A percentile compares a stretch with the other conserved stretches of the same genome.
phyloP scores from a whole-genome alignment of 2,113 vertebrate species.

The Stegostoma tigrinum region DNA sequence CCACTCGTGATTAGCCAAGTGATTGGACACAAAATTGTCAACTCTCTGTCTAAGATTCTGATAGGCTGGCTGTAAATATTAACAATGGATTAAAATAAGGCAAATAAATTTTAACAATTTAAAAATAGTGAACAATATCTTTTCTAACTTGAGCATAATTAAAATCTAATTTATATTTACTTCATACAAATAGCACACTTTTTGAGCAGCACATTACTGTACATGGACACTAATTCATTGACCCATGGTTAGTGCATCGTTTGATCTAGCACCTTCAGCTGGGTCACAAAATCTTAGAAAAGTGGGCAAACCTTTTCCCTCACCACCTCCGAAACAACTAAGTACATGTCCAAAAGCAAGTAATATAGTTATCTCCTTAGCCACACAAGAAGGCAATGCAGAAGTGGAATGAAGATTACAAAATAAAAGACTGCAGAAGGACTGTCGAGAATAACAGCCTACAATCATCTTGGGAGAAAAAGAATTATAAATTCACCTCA shows the following conservation, averaged over 20 bases:
- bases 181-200: neutral
- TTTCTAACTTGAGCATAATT: neutral
- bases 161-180: neutral
- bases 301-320: neutral
- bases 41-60: constrained; percentile 96
- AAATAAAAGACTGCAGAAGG: neutral
- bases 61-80: constrained; percentile 75
- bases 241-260: neutral
- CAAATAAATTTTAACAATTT: neutral
- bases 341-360: neutral
- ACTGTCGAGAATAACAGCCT: neutral
- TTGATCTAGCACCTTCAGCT: neutral
- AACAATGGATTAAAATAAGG: constrained; percentile 37
- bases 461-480: neutral
- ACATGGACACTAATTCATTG: neutral
- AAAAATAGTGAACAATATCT: neutral
- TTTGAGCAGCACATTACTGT: neutral
- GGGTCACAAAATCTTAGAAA: neutral
- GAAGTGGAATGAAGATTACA: neutral
- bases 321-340: neutral
- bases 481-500: neutral
- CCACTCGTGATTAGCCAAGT: constrained; percentile 93
- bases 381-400: neutral
- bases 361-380: neutral
- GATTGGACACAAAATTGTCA: constrained; percentile 89